Evolutionary conservation across 2,113 vertebrate species (phyloP), one percentile per base, ranked within the genome.

Genomic region (Cyprinodon tularosa): DNA sequence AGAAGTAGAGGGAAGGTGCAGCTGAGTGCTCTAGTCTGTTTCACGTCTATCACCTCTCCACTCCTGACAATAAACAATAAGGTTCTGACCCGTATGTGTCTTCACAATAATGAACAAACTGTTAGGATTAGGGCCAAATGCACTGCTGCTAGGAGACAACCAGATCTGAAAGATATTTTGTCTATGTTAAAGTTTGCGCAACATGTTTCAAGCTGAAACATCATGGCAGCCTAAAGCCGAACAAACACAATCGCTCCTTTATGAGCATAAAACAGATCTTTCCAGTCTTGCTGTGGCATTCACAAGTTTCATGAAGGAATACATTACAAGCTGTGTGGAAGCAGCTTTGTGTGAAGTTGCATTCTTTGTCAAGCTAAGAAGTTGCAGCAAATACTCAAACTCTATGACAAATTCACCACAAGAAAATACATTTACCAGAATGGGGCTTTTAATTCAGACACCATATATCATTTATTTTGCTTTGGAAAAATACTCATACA

Each of bases 301-400:
- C 92, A 91, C 92, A 94, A 92, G 90, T 90, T 88, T 92, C 89
- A 93, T 83, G 91, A 90, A 87, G 94, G 93, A 94, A 93, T 95
- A 86, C 62, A 91, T 93, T 87, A 85, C 22, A 64, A 70, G 68
- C 68, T 74, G 87, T 71, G 77, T 88, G 88, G 86, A 90, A 84
- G 84, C 67, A 61, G 39, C 80, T 76, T 71, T 71, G 80, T 88
- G 85, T 81, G 80, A 74, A 78, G 71, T 80, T 69, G 78, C 90
- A 94, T 93, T 94, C 87, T 88, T 75, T 78, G 73, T 84, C 90
- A 88, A 88, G 92, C 91, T 84, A 81, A 80, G 74, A 71, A 63
- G 68, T 66, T 80, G 71, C 47, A 45, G 40, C 59, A 74, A 76
- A 76, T 76, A 77, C 70, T 76, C 64, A 65, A 78, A 50, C 65